Base-by-base conservation (phyloP, 1,140 invertebrate species). In the Drosophila paulistorum region DNA sequence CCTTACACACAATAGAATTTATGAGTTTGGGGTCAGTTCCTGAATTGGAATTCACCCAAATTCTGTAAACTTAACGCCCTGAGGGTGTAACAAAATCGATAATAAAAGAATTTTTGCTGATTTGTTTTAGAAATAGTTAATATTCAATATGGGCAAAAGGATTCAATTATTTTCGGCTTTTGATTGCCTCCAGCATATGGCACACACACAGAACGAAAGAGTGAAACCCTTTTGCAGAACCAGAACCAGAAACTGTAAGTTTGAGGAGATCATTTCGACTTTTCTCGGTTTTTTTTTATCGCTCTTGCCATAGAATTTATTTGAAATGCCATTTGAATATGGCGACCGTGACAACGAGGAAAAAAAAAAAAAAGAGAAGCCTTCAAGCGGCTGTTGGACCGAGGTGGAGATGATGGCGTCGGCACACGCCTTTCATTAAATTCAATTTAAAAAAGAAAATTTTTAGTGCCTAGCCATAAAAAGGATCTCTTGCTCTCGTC, bases 401-500 rank as follows among this genome's bases (percentile, higher is more conserved):
- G 37, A 39, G 61, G 79, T 20, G 45, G 42, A 14, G 42, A 20
- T 20, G 45, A 10, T 51, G 45, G 45, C 17, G 45, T 51, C 45
- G 45, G 45, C 63, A 79, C 79, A 86, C 83, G 82, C 82, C 82
- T 82, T 79, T 82, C 84, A 86, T 86, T 86, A 87, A 87, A 86
- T 86, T 86, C 83, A 86, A 86, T 86, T 86, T 86, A 77, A 86
- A 86, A 76, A 69, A 79, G 67, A 76, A 74, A 77, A 87, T 82
- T 87, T 85, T 86, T 87, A 82, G 79, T 87, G 83, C 82, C 82
- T 54, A 62, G 79, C 82, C 82, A 86, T 86, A 86, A 86, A 86
- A 87, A 87, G 76, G 75, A 54, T 71, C 77, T 45, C 65, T 61
- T 60, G 13, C 74, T 79, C 71, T 85, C 74, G 76, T 51, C 69